Evolutionary conservation across 1,140 invertebrate species (phyloP), one percentile per base, ranked within the genome.

Genomic region (Bathynomus jamesi): DNA sequence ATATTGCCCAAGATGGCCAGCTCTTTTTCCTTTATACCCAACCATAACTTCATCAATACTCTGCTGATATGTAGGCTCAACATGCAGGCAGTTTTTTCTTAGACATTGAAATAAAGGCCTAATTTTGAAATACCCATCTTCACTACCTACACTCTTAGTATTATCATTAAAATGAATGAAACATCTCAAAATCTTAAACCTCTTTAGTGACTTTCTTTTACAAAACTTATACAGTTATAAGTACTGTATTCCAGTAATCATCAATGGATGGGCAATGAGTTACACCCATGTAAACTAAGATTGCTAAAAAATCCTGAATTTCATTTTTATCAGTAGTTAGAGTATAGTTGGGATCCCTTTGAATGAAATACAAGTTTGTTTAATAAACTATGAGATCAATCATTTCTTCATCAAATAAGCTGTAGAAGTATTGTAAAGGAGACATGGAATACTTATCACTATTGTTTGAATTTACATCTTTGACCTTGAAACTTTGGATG

Each of bases 121-220:
- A 69, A 70, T 24, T 70, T 70, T 70, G 10, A 53, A 70, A 28
- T 65, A 64, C 25, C 61, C 32, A 30, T 70, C 69, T 17, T 61
- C 62, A 31, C 28, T 70, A 0, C 5, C 69, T 30, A 30, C 60
- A 21, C 8, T 11, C 21, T 70, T 13, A 21, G 60, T 25, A 65
- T 70, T 69, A 61, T 67, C 65, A 28, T 28, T 32, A 28, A 72
- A 72, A 28, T 72, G 70, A 65, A 72, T 25, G 21, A 13, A 60
- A 29, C 0, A 25, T 46, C 64, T 70, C n/a, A 72, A 67, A 53
- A 25, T 62, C 61, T 70, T 53, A 31, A 31, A 70, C 69, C 63
- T 62, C 17, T 7, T 30, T 25, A 28, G 32, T 25, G 69, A 64
- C 62, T 11, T 64, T 10, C 10, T 31, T 30, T 53, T 70, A 53